Evolutionary conservation across 2,888 invertebrate genomes (phyloP).

Genomic region (Epicampocera succincta): DNA sequence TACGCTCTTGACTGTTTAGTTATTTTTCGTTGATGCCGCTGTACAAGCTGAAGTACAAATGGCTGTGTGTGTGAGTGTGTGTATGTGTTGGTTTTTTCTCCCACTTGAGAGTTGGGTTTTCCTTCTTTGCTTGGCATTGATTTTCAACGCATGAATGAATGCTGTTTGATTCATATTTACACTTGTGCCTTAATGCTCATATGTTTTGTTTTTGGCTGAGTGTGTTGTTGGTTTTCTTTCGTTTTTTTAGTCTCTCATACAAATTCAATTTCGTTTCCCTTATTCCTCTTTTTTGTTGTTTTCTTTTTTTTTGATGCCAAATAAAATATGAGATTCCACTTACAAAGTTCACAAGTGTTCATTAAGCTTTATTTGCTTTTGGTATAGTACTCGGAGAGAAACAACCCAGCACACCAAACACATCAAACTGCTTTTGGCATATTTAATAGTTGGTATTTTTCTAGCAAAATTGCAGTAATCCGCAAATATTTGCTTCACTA

Average conservation of each 20-base stretch:
- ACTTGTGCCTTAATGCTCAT: constrained; percentile 15
- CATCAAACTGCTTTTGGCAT: no score
- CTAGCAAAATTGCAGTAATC: no score
- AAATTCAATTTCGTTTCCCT: constrained; percentile 53
- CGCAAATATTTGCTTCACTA: no score
- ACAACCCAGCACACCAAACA: no score
- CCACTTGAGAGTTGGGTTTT: not conserved
- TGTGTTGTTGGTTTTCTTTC: not conserved
- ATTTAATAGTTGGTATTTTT: no score
- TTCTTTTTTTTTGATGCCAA: constrained; percentile 4
- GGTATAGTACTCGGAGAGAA: no score
- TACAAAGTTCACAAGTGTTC: constrained; percentile 20
- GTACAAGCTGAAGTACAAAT: not conserved
- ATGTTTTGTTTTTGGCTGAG: not conserved
- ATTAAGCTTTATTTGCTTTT: constrained; percentile 14
- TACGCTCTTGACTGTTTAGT: not conserved
- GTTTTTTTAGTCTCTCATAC: constrained; percentile 29
- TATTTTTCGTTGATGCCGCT: no score
- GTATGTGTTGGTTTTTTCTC: not conserved
- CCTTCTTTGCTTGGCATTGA: constrained; percentile 36
- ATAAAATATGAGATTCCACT: not conserved
- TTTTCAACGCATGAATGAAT: constrained; percentile 59
- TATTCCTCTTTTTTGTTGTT: not conserved
- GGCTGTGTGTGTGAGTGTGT: not conserved
- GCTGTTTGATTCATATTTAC: constrained; percentile 53